Evolutionary conservation across 2,888 invertebrate genomes (phyloP).

Genomic region (Meghimatium bilineatum): DNA sequence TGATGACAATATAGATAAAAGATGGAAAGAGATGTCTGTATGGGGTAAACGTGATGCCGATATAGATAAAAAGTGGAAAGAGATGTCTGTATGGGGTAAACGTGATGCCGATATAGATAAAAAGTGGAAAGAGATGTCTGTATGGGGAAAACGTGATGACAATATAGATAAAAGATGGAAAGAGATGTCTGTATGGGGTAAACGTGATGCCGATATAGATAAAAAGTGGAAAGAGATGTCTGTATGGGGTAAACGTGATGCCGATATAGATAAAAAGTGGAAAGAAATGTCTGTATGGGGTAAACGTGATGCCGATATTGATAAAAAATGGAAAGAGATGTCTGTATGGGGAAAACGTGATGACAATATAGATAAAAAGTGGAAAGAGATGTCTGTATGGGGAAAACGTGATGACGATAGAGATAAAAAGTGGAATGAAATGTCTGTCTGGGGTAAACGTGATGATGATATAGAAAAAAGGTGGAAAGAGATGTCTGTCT

Average conservation of each 20-base stretch:
- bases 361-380: conserved; percentile 3
- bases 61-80: conserved; percentile 23
- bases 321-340: conserved; percentile 43
- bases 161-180: conserved; percentile 29
- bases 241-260: conserved; percentile 25
- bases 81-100: conserved; percentile 30
- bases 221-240: conserved; percentile 32
- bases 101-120: not conserved
- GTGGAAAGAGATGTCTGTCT: conserved; percentile 43
- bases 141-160: conserved; percentile 4
- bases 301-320: not conserved
- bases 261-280: not conserved
- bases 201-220: not conserved
- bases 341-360: conserved; percentile 39
- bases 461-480: conserved; percentile 31
- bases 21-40: conserved; percentile 30
- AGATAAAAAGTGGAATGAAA: conserved; percentile 21
- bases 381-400: conserved; percentile 36
- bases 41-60: conserved; percentile 28
- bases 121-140: conserved; percentile 14
- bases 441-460: conserved; percentile 27
- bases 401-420: conserved; percentile 12
- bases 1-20: conserved; percentile 14
- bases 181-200: conserved; percentile 31
- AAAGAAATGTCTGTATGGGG: conserved; percentile 16